phyloP scores from a whole-genome alignment of 1,140 invertebrate species.

The Micrasema longulum region DNA sequence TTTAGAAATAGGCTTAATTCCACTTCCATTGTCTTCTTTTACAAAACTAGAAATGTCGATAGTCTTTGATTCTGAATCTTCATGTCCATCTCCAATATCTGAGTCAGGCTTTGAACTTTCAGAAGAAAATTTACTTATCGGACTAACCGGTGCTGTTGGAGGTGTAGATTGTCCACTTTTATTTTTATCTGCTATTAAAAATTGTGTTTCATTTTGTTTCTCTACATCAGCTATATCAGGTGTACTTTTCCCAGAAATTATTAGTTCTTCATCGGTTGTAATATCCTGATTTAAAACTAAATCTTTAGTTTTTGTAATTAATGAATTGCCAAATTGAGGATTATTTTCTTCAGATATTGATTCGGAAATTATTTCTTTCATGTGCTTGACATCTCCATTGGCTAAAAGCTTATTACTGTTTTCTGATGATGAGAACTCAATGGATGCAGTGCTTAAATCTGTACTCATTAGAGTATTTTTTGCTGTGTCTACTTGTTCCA shows the following conservation, averaged over 20 bases:
- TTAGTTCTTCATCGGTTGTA: slow-evolving; percentile 44
- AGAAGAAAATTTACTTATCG: slow-evolving; percentile 56
- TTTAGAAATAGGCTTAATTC: slow-evolving; percentile 44
- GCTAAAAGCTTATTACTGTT: slow-evolving; percentile 17
- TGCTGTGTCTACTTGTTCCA: not conserved
- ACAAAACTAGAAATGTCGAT: slow-evolving; percentile 9
- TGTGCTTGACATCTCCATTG: slow-evolving; percentile 41
- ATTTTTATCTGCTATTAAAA: slow-evolving; percentile 31
- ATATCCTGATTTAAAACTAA: slow-evolving; percentile 14
- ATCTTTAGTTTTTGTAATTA: not conserved
- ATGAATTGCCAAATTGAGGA: not conserved
- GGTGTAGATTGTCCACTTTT: slow-evolving; percentile 64
- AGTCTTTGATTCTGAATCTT: slow-evolving; percentile 5
- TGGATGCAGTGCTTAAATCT: not conserved
- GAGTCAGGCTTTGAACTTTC: slow-evolving; percentile 23
- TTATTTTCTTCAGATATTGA: slow-evolving; percentile 10
- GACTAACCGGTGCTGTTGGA: slow-evolving; percentile 70
- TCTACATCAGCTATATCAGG: slow-evolving; percentile 57
- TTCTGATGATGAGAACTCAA: slow-evolving; percentile 1
- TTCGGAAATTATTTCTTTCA: not conserved
- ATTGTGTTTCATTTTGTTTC: slow-evolving; percentile 47
- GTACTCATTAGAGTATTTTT: not conserved
- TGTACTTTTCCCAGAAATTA: slow-evolving; percentile 56
- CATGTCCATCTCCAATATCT: slow-evolving; percentile 8
- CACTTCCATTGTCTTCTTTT: slow-evolving; percentile 40